Conservation (phyloP, 2,113 vertebrate species). For the Cynopterus brachyotis region DNA sequence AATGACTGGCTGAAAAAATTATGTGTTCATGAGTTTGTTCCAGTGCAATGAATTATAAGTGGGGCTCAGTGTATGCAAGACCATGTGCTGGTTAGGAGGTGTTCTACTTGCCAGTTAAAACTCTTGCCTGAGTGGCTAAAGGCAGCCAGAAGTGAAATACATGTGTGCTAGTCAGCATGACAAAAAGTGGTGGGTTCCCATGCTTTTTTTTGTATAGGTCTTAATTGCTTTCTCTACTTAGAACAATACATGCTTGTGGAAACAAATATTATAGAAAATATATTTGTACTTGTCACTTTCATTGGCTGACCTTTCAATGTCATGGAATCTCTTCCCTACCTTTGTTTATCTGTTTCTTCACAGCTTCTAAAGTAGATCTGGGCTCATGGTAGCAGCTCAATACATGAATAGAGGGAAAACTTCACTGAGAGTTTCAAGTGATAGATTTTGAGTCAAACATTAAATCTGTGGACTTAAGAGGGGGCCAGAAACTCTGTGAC, state of each 20-base stretch:
- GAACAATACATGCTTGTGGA: not conserved
- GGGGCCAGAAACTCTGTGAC: not conserved
- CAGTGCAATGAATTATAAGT: not conserved
- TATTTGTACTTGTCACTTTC: not conserved
- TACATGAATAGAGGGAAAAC: not conserved
- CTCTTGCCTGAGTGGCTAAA: not conserved
- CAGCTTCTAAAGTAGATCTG: not conserved
- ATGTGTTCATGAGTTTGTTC: not conserved
- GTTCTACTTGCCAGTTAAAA: not conserved
- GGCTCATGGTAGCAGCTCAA: not conserved
- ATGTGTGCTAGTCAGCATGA: not conserved
- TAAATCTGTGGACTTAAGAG: not conserved
- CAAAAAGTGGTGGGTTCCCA: not conserved
- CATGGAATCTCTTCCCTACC: not conserved
- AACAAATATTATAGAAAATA: not conserved
- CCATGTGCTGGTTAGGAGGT: not conserved
- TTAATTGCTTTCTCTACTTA: not conserved
- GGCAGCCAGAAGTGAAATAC: not conserved
- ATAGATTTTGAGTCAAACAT: not conserved
- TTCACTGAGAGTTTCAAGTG: not conserved
- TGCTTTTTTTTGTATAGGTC: not conserved
- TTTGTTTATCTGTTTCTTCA: not conserved
- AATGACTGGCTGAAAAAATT: not conserved
- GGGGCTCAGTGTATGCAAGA: not conserved
- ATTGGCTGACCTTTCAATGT: not conserved